phyloP scores from a whole-genome alignment of 2,113 vertebrate species.

The Noturus placidus region DNA sequence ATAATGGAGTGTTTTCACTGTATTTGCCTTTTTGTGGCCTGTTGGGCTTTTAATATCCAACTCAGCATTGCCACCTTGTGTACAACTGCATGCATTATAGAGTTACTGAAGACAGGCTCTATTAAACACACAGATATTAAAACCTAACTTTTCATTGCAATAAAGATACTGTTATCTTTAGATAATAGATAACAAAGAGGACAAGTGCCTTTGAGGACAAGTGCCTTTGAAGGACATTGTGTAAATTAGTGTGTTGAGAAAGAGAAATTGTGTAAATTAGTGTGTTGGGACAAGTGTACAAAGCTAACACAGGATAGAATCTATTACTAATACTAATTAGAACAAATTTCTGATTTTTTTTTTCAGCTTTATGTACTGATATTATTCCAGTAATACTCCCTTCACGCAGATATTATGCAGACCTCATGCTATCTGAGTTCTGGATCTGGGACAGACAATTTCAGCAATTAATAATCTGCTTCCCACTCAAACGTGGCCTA shows the following conservation, averaged over 20 bases:
- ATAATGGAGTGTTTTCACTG: neutral
- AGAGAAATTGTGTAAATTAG: neutral
- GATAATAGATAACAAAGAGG: neutral
- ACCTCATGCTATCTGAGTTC: too few relatives aligned
- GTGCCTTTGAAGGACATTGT: neutral
- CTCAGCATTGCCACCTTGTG: constrained; percentile 21
- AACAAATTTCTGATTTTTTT: too few relatives aligned
- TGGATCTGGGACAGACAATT: too few relatives aligned
- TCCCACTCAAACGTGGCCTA: too few relatives aligned
- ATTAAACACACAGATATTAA: neutral
- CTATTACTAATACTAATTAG: neutral
- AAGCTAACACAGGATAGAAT: neutral
- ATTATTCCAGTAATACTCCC: neutral
- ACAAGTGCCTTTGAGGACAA: neutral
- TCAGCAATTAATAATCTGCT: too few relatives aligned
- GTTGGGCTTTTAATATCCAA: neutral
- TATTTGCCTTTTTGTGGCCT: neutral
- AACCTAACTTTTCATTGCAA: neutral
- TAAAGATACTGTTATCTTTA: neutral
- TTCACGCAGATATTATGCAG: too few relatives aligned
- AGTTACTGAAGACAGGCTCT: neutral
- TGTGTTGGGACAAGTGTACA: neutral
- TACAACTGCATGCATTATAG: constrained; percentile 6
- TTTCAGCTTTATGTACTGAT: neutral
- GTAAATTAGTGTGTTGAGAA: neutral